Percentiles rank a stretch among this genome's conserved stretches.
phyloP scores from a whole-genome alignment of 2,797 vertebrate genomes.

The Erethizon dorsatum region DNA sequence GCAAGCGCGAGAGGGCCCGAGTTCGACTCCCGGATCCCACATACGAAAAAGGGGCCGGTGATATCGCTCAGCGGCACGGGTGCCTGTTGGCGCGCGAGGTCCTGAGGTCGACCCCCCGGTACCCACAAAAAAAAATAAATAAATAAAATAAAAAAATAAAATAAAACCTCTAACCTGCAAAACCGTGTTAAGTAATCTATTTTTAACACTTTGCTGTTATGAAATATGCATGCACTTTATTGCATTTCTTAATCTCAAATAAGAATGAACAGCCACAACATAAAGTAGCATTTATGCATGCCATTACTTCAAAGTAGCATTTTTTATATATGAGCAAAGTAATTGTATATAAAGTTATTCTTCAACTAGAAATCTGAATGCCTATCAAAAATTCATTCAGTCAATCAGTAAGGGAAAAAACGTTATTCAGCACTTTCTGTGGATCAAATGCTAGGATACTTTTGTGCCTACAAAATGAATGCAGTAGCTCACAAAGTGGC shows the following conservation, averaged over 20 bases:
- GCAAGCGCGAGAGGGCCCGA: too few species aligned
- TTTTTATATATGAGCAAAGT: conserved; percentile 39
- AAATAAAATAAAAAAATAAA: too few species aligned
- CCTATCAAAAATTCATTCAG: background rate
- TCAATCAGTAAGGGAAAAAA: background rate
- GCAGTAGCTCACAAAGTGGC: background rate
- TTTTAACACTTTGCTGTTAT: conserved; percentile 43
- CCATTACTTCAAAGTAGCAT: conserved; percentile 5
- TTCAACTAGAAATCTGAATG: conserved; percentile 26
- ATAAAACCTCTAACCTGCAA: conserved; percentile 69
- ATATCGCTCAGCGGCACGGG: too few species aligned
- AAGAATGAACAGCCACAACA: conserved; percentile 35
- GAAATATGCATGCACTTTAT: conserved; percentile 28
- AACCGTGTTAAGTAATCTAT: conserved; percentile 70
- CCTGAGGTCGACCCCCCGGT: too few species aligned
- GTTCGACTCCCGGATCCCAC: too few species aligned
- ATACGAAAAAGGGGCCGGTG: too few species aligned
- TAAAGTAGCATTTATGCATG: conserved; percentile 32
- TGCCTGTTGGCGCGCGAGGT: too few species aligned
- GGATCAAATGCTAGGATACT: background rate
- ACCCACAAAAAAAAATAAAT: too few species aligned
- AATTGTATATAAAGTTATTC: conserved; percentile 14
- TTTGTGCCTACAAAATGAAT: background rate
- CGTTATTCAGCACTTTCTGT: background rate
- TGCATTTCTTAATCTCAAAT: conserved; percentile 71